Base-by-base conservation (phyloP, 2,797 vertebrate species). In the Staurois parvus region DNA sequence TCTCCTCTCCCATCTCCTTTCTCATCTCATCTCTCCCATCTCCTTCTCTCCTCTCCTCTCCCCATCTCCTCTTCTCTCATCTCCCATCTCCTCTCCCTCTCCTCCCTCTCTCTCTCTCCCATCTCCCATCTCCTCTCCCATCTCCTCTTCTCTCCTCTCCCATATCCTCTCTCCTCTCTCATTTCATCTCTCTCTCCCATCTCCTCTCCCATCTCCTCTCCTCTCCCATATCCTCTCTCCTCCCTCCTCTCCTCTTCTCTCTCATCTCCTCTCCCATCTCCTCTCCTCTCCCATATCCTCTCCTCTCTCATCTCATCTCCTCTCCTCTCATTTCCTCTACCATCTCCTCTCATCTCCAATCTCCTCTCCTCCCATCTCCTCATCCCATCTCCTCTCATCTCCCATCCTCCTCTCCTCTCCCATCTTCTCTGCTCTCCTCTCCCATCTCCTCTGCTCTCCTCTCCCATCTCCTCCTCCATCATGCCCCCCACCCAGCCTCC, bases 301-400 rank as follows among this genome's bases (percentile, higher is more conserved):
- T 30, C 52, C 34, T 28, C 80, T 73, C 4, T 26, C 34, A 67
- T 28, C 74, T 30, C 52, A n/a, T n/a, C 34, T 29, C 83, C 81
- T 32, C 73, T n/a, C n/a, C n/a, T n/a, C 76, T 28, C 74, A n/a
- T n/a, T n/a, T 30, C 52, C 34, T 28, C 80, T 73, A 2, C 30
- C 34, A 67, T 28, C 74, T 30, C 52, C 34, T 29, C 83, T 68
- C n/a, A n/a, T n/a, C n/a, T n/a, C n/a, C n/a, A n/a, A n/a, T 28
- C 74, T 30, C 52, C 34, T 28, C n/a, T n/a, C n/a, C 80, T 73
- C 4, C 30, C 34, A 67, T 28, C 74, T 30, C 52, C 34, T 29
- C 83, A 72, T 32, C 73, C 73, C 11, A 13, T 52, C 7, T 62
- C 84, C 70, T 62, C 84, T n/a, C n/a, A n/a, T n/a, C 28, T n/a